phyloP scores from a whole-genome alignment of 2,113 vertebrate species.

The Datnioides undecimradiatus region DNA sequence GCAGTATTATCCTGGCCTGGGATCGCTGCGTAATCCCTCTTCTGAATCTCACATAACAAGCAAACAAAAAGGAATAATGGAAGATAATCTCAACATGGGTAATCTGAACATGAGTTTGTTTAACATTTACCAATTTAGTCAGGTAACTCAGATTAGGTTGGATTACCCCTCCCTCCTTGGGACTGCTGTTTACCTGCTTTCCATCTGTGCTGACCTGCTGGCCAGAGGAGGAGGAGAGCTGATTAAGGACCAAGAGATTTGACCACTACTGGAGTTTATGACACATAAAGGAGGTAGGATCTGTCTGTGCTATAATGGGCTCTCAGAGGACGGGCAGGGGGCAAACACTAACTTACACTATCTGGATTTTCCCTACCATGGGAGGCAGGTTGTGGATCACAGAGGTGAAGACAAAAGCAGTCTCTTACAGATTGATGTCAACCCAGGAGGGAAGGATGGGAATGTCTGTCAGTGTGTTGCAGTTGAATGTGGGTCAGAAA shows the following conservation, averaged over 20 bases:
- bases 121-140: slow-evolving; percentile 49
- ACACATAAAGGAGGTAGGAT: background rate
- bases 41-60: slow-evolving; percentile 68
- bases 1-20: slow-evolving; percentile 58
- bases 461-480: slow-evolving; percentile 30
- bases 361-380: slow-evolving; percentile 30
- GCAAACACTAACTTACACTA: background rate
- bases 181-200: background rate
- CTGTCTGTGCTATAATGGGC: slow-evolving; percentile 2
- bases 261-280: background rate
- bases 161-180: slow-evolving; percentile 40
- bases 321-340: slow-evolving; percentile 6
- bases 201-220: slow-evolving; percentile 3
- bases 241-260: slow-evolving; percentile 3
- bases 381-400: slow-evolving; percentile 24
- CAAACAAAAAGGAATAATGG: slow-evolving; percentile 68
- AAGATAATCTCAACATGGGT: slow-evolving; percentile 69
- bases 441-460: background rate
- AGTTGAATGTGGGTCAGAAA: slow-evolving; percentile 55
- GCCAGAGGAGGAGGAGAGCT: background rate
- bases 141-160: slow-evolving; percentile 57
- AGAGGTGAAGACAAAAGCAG: slow-evolving; percentile 14
- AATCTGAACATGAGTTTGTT: slow-evolving; percentile 63
- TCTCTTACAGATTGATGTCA: slow-evolving; percentile 32
- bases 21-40: slow-evolving; percentile 70